Conservation (phyloP, 1,140 invertebrate species). For the Psilanteris sp. region DNA sequence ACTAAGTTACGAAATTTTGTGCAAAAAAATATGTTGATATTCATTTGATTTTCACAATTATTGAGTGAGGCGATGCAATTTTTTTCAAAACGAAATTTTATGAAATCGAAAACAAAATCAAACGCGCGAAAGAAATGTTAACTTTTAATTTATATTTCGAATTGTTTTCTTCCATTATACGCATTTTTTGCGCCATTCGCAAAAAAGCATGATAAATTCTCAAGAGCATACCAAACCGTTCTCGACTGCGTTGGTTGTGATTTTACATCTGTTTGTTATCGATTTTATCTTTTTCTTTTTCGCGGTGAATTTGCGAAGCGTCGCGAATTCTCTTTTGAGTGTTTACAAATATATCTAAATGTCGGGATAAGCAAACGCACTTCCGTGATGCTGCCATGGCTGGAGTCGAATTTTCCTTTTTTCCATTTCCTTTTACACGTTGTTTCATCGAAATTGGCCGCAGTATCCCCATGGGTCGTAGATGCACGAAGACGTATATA, state of each 20-base stretch:
- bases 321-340: slow-evolving; percentile 72
- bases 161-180: slow-evolving; percentile 17
- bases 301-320: slow-evolving; percentile 12
- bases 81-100: too few species aligned
- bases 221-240: slow-evolving; percentile 35
- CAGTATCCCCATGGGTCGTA: slow-evolving; percentile 46
- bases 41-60: too few species aligned
- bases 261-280: slow-evolving; percentile 74
- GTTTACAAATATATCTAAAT: slow-evolving; percentile 74
- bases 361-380: slow-evolving; percentile 67
- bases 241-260: slow-evolving; percentile 27
- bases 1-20: too few species aligned
- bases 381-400: slow-evolving; percentile 35
- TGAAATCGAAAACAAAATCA: too few species aligned
- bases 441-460: slow-evolving; percentile 60
- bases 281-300: slow-evolving; percentile 63
- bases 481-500: slow-evolving; percentile 40
- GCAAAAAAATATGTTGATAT: too few species aligned
- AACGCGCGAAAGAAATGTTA: too few species aligned
- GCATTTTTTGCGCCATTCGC: slow-evolving; percentile 20
- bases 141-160: slow-evolving; percentile 14
- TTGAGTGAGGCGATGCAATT: too few species aligned
- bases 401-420: slow-evolving; percentile 26
- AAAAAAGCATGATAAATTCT: slow-evolving; percentile 28
- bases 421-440: slow-evolving; percentile 38